phyloP scores from a whole-genome alignment of 2,113 vertebrate genomes.

The Bubo scandiacus region DNA sequence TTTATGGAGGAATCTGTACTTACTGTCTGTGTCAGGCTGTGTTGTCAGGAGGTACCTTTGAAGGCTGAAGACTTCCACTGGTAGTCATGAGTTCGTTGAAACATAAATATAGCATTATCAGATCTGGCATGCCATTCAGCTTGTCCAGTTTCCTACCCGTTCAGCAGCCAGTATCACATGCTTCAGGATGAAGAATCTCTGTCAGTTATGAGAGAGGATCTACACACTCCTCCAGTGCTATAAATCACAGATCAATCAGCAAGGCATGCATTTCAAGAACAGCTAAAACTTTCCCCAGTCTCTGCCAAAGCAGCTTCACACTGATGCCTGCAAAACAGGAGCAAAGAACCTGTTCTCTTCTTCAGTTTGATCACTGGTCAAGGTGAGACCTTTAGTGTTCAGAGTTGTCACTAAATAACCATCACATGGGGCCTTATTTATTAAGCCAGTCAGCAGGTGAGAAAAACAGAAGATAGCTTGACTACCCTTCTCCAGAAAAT shows the following conservation, averaged over 20 bases:
- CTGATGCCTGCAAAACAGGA: background rate
- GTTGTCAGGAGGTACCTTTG: background rate
- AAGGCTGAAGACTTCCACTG: background rate
- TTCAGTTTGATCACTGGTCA: background rate
- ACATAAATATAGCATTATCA: background rate
- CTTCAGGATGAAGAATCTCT: background rate
- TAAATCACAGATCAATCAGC: background rate
- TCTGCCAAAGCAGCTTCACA: background rate
- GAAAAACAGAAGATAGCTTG: background rate
- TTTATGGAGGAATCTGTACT: background rate
- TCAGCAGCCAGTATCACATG: background rate
- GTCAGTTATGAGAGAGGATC: background rate
- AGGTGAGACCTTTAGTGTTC: background rate
- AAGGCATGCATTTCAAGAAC: background rate
- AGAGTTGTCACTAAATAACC: background rate
- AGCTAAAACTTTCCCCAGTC: background rate
- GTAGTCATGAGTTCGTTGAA: background rate
- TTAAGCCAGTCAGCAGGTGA: background rate
- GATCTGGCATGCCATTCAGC: background rate
- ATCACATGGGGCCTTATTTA: background rate
- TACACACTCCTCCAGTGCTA: background rate
- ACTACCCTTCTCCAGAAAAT: background rate
- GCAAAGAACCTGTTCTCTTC: background rate
- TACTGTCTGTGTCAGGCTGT: background rate
- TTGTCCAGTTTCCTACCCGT: accelerated